Percentiles rank a stretch among this genome's conserved stretches.
Evolutionary conservation across 92 coral and sea anemone species (phyloP).

Genomic region (Epizoanthus scotinus): DNA sequence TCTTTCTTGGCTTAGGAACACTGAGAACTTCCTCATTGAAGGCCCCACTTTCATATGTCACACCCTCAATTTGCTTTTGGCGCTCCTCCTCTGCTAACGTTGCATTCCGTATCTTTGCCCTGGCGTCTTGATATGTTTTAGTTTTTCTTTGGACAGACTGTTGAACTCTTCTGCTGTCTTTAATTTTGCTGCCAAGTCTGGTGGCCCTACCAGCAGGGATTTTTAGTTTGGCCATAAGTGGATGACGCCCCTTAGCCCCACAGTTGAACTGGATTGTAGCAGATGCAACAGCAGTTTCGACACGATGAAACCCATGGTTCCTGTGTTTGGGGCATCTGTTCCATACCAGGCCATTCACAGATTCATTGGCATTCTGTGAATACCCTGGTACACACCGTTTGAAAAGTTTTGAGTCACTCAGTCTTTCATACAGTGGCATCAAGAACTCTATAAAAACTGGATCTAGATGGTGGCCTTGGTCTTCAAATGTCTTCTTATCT

Average conservation of each 20-base stretch:
- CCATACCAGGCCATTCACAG: no score
- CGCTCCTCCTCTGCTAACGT: constrained; percentile 9
- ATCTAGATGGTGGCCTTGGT: constrained; percentile 5
- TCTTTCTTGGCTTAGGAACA: constrained; percentile 18
- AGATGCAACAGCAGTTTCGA: not conserved
- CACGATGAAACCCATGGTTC: not conserved
- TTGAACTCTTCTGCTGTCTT: constrained; percentile 2
- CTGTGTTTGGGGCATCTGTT: no score
- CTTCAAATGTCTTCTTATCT: constrained; percentile 5
- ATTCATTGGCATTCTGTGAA: constrained; percentile 17
- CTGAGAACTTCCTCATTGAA: constrained; percentile 1
- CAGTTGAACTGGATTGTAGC: not conserved
- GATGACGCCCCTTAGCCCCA: constrained; percentile 21
- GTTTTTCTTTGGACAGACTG: constrained; percentile 10
- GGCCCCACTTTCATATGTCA: constrained; percentile 12
- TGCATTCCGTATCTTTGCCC: constrained; percentile 14
- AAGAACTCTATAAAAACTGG: constrained; percentile 2
- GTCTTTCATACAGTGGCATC: not conserved
- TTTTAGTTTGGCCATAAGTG: constrained; percentile 7
- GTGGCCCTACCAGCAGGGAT: constrained; percentile 14
- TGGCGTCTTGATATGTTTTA: constrained; percentile 1
- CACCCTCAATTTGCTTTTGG: not conserved
- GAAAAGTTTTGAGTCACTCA: not conserved
- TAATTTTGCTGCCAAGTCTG: constrained; percentile 2
- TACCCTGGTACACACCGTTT: constrained; percentile 12